Evolutionary conservation across 2,888 invertebrate species (phyloP).

Genomic region (Willowsia nigromaculata): DNA sequence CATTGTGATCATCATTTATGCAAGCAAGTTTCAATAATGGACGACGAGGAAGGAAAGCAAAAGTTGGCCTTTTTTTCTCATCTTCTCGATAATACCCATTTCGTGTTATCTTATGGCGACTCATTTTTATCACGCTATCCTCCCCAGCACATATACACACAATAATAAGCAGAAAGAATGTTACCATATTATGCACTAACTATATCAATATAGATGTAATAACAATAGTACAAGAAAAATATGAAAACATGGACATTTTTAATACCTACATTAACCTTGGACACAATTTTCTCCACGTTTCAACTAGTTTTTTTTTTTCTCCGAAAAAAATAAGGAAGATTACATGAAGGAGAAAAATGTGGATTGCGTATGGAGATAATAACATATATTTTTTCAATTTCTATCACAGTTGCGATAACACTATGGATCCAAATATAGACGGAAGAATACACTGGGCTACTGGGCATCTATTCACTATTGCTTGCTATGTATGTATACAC

Average conservation of each 20-base stretch:
- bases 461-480: neutral
- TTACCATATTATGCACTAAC: neutral
- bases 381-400: slow-evolving; percentile 15
- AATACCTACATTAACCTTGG: neutral
- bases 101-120: slow-evolving; percentile 3
- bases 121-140: slow-evolving; percentile 27
- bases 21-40: slow-evolving; percentile 38
- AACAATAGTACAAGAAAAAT: neutral
- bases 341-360: neutral
- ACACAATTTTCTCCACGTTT: neutral
- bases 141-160: neutral
- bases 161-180: neutral
- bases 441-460: neutral
- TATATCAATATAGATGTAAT: neutral
- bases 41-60: slow-evolving; percentile 11
- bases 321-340: neutral
- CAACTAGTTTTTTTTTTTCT: neutral
- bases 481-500: neutral
- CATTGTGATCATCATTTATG: slow-evolving; percentile 24
- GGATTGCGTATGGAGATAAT: neutral
- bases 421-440: neutral
- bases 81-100: neutral
- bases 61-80: slow-evolving; percentile 23
- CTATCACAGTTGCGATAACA: neutral
- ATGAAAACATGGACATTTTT: neutral